Conservation (phyloP, 2,888 invertebrate species). For the Pterostichus niger region DNA sequence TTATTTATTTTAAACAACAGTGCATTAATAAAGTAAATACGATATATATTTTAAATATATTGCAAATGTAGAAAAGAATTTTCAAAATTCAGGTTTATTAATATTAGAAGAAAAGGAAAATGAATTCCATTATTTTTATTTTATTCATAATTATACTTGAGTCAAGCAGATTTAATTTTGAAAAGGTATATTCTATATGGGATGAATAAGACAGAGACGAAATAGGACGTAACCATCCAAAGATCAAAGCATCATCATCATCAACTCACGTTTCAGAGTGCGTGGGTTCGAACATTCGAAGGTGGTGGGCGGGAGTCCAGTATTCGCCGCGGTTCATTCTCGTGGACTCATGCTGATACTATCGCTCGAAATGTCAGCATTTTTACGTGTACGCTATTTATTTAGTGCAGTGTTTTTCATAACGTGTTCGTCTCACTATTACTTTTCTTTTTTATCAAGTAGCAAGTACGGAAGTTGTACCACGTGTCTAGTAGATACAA, state of each 20-base stretch:
- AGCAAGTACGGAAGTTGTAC: constrained; percentile 60
- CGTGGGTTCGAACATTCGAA: neutral
- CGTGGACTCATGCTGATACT: constrained; percentile 49
- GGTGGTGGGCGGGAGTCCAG: constrained; percentile 21
- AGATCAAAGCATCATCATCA: neutral
- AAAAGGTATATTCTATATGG: no score
- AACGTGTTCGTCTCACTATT: constrained; percentile 38
- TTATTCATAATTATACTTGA: no score
- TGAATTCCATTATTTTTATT: no score
- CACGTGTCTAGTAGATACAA: constrained; percentile 44
- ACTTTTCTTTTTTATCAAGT: constrained; percentile 39
- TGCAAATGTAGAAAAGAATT: no score
- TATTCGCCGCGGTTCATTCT: neutral
- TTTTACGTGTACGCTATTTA: constrained; percentile 58
- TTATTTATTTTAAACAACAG: no score
- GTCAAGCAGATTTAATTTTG: no score
- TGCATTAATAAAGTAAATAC: no score
- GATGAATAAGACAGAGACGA: no score
- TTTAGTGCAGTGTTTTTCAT: constrained; percentile 53
- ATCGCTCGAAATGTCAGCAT: constrained; percentile 57
- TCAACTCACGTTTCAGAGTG: neutral
- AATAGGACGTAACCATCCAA: no score
- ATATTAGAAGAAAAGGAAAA: no score
- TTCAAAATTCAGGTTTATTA: no score
- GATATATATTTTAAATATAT: no score